Base-by-base conservation (phyloP, 2,113 vertebrate genomes). In the Stomatorhinus ivindoensis region DNA sequence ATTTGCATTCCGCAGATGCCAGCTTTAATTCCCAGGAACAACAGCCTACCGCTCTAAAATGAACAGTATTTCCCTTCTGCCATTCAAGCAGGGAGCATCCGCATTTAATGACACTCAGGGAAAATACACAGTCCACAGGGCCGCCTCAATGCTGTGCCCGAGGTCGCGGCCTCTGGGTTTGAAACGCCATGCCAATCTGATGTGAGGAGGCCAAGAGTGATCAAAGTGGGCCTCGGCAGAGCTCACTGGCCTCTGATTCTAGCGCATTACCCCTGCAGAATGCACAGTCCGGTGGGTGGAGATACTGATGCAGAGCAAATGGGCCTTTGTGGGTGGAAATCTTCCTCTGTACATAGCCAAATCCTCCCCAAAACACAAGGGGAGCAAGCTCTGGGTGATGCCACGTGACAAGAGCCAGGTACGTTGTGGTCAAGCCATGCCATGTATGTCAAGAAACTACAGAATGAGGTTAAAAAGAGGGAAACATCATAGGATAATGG, bases 51-150 rank as follows among this genome's bases (percentile, higher is more conserved):
- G 94, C 96, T 97, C 95, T 96, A 96, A 97, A 98, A 98, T 97
- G 96, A 97, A 99, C 97, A 98, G 97, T 98, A 98, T 97, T 95
- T 98, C 97, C 97, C 97, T 97, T 97, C 95, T 95, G 95, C 96
- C 95, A 96, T 97, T 97, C 97, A 97, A 47, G 95, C 95, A 93
- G 95, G 94, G 93, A 96, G 96, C 95, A 98, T 97, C 97, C 95
- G 95, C 96, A 95, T 94, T 96, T 96, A 97, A 97, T 98, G 97
- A 97, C 97, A 98, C 97, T 97, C 96, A 96, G 93, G 95, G 96
- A 94, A 97, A 97, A 96, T 97, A 97, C 97, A 97, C 95, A 95
- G 97, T 96, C 94, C 96, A 96, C 95, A 93, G 95, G 95, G 94
- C 95, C 89, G 94, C 95, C 92, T 93, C 95, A 27, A 69, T 95